These are phyloP conservation scores for Danio kyathit DNA, from an alignment of 2,797 vertebrate genomes.

Conservation along the genomic window DNA sequence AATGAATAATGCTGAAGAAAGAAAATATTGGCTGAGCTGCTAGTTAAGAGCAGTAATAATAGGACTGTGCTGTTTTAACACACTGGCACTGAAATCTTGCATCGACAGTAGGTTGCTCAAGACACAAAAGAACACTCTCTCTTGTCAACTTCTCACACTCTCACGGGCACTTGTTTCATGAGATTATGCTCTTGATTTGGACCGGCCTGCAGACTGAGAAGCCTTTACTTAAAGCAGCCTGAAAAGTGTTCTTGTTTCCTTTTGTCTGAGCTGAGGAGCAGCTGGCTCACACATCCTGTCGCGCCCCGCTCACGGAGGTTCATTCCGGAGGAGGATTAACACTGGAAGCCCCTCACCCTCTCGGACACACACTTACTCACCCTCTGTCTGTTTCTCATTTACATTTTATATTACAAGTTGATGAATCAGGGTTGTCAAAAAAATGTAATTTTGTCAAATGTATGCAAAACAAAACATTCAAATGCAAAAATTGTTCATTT, in stretches of 20 bases:
- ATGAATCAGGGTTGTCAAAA: too few species aligned
- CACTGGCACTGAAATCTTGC: not conserved
- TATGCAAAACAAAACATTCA: too few species aligned
- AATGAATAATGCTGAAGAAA: not conserved
- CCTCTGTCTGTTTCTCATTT: not conserved
- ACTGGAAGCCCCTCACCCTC: conserved; percentile 49
- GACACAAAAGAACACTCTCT: not conserved
- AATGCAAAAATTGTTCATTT: too few species aligned
- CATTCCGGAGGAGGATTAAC: conserved; percentile 74
- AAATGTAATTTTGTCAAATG: too few species aligned
- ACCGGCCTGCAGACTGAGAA: conserved; percentile 54
- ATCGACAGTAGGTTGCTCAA: conserved; percentile 3
- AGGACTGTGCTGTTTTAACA: not conserved
- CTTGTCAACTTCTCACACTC: conserved; percentile 13
- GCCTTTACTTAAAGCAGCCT: conserved; percentile 70
- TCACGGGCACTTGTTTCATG: not conserved
- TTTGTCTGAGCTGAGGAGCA: conserved; percentile 81
- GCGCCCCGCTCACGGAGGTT: conserved; percentile 52
- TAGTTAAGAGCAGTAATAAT: not conserved
- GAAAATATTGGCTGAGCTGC: conserved; percentile 17
- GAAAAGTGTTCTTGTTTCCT: conserved; percentile 77
- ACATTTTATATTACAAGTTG: too few species aligned
- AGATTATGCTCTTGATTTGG: conserved; percentile 28
- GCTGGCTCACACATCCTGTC: conserved; percentile 80
- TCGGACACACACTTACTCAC: not conserved